A percentile compares a stretch with the other conserved stretches of the same genome.
phyloP scores from a whole-genome alignment of 1,140 invertebrate genomes.

The Littorina saxatilis region DNA sequence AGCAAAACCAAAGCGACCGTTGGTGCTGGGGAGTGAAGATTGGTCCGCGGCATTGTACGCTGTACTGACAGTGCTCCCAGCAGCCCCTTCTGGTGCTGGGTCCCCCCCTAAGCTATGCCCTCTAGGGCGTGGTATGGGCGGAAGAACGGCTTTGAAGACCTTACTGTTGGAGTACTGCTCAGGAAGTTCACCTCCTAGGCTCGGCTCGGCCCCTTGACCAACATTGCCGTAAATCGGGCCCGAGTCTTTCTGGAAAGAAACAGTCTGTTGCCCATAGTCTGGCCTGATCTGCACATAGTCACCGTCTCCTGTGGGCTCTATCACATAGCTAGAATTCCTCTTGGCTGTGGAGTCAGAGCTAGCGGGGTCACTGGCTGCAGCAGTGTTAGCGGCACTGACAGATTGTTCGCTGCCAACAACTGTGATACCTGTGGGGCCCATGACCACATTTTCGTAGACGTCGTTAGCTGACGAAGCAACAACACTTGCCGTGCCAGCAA shows the following conservation, averaged over 20 bases:
- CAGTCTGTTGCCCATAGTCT: constrained; percentile 35
- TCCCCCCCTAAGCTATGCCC: neutral
- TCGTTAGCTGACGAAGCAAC: too few relatives aligned
- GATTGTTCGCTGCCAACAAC: too few relatives aligned
- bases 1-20: neutral
- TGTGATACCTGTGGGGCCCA: too few relatives aligned
- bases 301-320: constrained; percentile 29
- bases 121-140: constrained; percentile 32
- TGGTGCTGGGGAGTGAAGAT: neutral
- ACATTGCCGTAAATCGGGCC: neutral
- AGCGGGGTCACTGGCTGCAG: too few relatives aligned
- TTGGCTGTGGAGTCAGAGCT: too few relatives aligned
- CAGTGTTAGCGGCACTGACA: too few relatives aligned
- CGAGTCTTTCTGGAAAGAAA: constrained; percentile 6
- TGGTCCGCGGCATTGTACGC: neutral
- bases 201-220: neutral
- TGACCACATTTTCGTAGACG: too few relatives aligned
- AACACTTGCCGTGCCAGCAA: too few relatives aligned
- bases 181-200: constrained; percentile 3
- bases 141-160: constrained; percentile 44
- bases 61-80: neutral
- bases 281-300: constrained; percentile 46
- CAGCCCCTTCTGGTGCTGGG: neutral
- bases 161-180: constrained; percentile 28
- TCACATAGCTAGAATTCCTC: neutral